phyloP scores from a whole-genome alignment of 2,113 vertebrate genomes.

The Peromyscus polionotus region DNA sequence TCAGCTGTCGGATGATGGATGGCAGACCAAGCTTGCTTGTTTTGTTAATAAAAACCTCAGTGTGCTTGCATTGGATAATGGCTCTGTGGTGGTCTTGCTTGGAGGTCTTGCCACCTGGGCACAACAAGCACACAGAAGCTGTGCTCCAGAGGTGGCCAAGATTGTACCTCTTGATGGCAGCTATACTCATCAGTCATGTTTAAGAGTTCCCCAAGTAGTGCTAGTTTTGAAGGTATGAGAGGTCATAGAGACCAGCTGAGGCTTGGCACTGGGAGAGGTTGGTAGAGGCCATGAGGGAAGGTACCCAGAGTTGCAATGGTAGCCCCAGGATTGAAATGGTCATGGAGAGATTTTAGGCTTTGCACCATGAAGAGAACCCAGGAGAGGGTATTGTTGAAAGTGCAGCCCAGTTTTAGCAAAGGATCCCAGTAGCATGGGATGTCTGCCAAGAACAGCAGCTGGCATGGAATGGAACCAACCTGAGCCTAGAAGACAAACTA shows the following conservation, averaged over 20 bases:
- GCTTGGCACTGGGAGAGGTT: background rate
- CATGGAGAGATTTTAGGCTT: background rate
- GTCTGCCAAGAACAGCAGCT: background rate
- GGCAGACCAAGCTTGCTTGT: too few species aligned
- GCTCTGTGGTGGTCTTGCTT: too few species aligned
- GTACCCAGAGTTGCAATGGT: too few species aligned
- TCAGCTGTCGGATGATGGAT: too few species aligned
- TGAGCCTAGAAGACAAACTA: too few species aligned
- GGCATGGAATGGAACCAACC: background rate
- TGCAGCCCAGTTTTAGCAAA: background rate
- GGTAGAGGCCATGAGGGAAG: background rate
- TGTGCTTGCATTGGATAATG: too few species aligned
- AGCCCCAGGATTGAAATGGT: background rate
- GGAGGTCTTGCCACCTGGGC: too few species aligned
- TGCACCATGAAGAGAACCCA: too few species aligned
- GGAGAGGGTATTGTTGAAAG: too few species aligned
- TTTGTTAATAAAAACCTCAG: too few species aligned
- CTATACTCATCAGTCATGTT: background rate
- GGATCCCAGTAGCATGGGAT: background rate
- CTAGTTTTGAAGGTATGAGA: background rate
- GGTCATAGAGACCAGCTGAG: background rate
- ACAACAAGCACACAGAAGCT: background rate
- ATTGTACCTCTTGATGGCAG: background rate
- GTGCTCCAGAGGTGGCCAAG: background rate
- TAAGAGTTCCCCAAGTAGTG: background rate